Evolutionary conservation across 2,888 invertebrate genomes (phyloP).

Genomic region (Chaitophorus viminalis): DNA sequence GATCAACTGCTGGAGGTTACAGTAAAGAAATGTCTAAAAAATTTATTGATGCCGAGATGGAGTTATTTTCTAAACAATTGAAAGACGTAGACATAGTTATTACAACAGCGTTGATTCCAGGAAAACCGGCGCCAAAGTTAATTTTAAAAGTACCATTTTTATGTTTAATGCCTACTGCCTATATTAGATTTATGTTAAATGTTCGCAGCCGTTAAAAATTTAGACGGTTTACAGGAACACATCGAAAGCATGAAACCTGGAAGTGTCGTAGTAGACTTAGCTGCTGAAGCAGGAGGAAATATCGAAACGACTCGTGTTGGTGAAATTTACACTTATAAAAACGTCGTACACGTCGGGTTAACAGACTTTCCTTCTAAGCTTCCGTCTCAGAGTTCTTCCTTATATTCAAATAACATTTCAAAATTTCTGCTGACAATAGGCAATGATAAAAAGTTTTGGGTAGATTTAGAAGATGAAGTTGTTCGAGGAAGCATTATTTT

Average conservation of each 20-base stretch:
- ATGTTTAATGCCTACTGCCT: neutral
- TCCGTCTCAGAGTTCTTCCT: constrained; percentile 85
- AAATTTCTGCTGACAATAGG: constrained; percentile 86
- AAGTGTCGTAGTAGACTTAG: constrained; percentile 88
- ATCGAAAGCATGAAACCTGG: constrained; percentile 74
- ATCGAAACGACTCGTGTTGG: constrained; percentile 84
- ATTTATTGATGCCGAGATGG: constrained; percentile 87
- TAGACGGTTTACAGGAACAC: constrained; percentile 64
- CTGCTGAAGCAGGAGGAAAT: constrained; percentile 90
- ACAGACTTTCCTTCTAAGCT: constrained; percentile 86
- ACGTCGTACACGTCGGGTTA: constrained; percentile 85
- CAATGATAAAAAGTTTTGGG: constrained; percentile 75
- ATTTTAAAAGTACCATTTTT: constrained; percentile 75
- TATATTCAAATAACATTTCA: constrained; percentile 91
- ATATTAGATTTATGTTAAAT: constrained; percentile 7
- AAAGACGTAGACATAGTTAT: constrained; percentile 87
- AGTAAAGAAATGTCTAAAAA: constrained; percentile 89
- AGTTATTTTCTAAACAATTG: constrained; percentile 85
- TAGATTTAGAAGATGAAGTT: constrained; percentile 87
- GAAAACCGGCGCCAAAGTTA: constrained; percentile 83
- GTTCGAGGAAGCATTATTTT: constrained; percentile 84
- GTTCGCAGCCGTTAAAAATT: constrained; percentile 12
- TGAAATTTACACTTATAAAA: constrained; percentile 78
- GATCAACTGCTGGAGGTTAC: constrained; percentile 79
- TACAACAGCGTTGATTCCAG: constrained; percentile 90